Percentiles rank a stretch among this genome's conserved stretches.
phyloP scores from a whole-genome alignment of 2,797 vertebrate species.

The Melanotaenia pygmaea region DNA sequence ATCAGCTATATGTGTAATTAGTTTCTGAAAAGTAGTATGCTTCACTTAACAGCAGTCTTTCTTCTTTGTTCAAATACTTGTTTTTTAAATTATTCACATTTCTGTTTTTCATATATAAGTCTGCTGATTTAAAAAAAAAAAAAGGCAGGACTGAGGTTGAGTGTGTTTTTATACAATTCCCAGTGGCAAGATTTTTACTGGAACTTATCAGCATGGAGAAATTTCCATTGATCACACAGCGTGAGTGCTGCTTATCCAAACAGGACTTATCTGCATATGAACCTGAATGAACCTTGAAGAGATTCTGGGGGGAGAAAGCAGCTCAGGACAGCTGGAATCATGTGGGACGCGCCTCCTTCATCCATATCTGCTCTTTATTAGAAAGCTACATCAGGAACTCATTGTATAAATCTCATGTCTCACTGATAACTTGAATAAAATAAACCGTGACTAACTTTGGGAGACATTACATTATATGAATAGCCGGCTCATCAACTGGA shows the following conservation, averaged over 20 bases:
- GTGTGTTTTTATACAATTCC: conserved; percentile 14
- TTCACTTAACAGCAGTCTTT: background rate
- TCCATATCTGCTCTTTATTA: conserved; percentile 71
- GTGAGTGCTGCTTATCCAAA: conserved; percentile 38
- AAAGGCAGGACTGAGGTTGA: background rate
- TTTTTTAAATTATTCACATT: background rate
- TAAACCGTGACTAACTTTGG: conserved; percentile 28
- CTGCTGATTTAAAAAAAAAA: conserved; percentile 10
- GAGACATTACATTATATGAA: conserved; percentile 13
- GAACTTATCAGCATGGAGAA: conserved; percentile 29
- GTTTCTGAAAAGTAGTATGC: conserved; percentile 2
- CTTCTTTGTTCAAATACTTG: no score
- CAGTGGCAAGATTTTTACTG: conserved; percentile 28
- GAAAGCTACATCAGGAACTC: conserved; percentile 48
- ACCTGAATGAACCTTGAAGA: conserved; percentile 71
- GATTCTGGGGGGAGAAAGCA: conserved; percentile 54
- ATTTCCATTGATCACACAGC: conserved; percentile 23
- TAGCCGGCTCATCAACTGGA: background rate
- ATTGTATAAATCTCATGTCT: conserved; percentile 62
- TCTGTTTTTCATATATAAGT: conserved; percentile 7
- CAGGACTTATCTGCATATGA: conserved; percentile 62
- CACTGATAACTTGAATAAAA: conserved; percentile 40
- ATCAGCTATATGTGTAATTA: background rate
- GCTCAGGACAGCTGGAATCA: conserved; percentile 73
- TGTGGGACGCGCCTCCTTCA: conserved; percentile 70